Conservation (phyloP, 1,140 invertebrate genomes). For the Drosophila suzukii region DNA sequence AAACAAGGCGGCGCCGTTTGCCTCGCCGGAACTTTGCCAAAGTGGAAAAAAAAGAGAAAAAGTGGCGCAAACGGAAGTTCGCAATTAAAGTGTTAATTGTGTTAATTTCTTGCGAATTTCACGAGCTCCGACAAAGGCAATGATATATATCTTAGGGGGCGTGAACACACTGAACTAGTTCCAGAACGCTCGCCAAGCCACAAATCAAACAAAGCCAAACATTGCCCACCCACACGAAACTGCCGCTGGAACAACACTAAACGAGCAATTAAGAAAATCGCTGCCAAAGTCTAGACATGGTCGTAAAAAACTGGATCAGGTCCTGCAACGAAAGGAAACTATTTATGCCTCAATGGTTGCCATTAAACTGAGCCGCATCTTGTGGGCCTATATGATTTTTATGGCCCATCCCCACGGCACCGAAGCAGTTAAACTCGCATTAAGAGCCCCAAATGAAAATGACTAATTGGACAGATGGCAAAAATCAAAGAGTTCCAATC, state of each 20-base stretch:
- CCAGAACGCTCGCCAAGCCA: conserved; percentile 7
- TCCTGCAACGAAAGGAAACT: conserved; percentile 47
- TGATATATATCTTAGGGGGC: conserved; percentile 10
- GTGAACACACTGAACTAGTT: conserved; percentile 27
- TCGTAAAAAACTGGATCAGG: conserved; percentile 52
- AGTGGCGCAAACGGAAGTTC: conserved; percentile 73
- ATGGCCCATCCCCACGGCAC: conserved; percentile 35
- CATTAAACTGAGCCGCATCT: conserved; percentile 48
- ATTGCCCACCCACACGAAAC: conserved; percentile 32
- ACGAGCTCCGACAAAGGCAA: conserved; percentile 30
- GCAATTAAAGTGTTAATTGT: conserved; percentile 82
- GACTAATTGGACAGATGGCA: conserved; percentile 78
- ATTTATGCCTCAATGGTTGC: conserved; percentile 54
- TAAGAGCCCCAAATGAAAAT: conserved; percentile 67
- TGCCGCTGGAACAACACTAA: conserved; percentile 45
- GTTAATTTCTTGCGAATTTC: conserved; percentile 79
- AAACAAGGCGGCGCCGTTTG: conserved; percentile 30
- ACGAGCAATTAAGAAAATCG: conserved; percentile 66
- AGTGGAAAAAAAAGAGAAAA: conserved; percentile 41
- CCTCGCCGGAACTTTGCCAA: conserved; percentile 62
- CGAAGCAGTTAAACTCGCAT: conserved; percentile 71
- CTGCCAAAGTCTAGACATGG: conserved; percentile 60
- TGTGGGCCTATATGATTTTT: conserved; percentile 51
- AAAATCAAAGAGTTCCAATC: conserved; percentile 61
- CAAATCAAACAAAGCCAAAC: conserved; percentile 40